phyloP scores from a whole-genome alignment of 2,888 invertebrate species.

The Anorthoa munda region DNA sequence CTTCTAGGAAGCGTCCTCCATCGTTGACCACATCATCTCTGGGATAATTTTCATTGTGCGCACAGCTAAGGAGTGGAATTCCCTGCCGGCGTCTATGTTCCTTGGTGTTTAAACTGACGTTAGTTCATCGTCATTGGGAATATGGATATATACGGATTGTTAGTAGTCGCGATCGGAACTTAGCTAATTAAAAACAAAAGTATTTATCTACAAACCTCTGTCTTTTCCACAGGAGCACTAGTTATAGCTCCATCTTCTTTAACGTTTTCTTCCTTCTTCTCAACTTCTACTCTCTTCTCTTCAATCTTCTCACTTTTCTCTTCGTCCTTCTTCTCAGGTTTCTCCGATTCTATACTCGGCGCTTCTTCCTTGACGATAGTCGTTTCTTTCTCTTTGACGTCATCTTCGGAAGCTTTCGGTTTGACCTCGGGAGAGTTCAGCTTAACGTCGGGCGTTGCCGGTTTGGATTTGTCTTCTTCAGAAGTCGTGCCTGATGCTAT shows the following conservation, averaged over 20 bases:
- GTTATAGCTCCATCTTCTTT: constrained; percentile 15
- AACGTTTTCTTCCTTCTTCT: background rate
- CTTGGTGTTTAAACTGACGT: too few relatives aligned
- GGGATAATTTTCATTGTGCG: too few relatives aligned
- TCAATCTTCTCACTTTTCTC: constrained; percentile 2
- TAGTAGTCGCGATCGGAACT: background rate
- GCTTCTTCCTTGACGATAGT: constrained; percentile 70
- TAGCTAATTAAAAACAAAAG: background rate
- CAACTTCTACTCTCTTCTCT: constrained; percentile 6
- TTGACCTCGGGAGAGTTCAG: constrained; percentile 53
- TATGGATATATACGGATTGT: background rate
- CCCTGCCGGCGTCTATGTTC: too few relatives aligned
- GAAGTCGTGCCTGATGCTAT: constrained; percentile 73
- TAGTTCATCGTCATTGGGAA: too few relatives aligned
- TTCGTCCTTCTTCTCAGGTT: background rate
- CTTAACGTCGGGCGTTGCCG: constrained; percentile 56
- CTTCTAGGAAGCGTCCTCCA: too few relatives aligned
- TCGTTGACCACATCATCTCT: too few relatives aligned
- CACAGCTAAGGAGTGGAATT: too few relatives aligned
- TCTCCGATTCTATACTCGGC: constrained; percentile 77
- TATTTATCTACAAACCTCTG: constrained; percentile 46
- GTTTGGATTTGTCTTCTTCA: constrained; percentile 72
- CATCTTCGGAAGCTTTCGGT: constrained; percentile 50
- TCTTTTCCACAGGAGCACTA: constrained; percentile 38
- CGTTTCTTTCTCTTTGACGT: constrained; percentile 55